Base-by-base conservation (phyloP, 2,113 vertebrate species). In the Cyphomyrus discorhynchus region DNA sequence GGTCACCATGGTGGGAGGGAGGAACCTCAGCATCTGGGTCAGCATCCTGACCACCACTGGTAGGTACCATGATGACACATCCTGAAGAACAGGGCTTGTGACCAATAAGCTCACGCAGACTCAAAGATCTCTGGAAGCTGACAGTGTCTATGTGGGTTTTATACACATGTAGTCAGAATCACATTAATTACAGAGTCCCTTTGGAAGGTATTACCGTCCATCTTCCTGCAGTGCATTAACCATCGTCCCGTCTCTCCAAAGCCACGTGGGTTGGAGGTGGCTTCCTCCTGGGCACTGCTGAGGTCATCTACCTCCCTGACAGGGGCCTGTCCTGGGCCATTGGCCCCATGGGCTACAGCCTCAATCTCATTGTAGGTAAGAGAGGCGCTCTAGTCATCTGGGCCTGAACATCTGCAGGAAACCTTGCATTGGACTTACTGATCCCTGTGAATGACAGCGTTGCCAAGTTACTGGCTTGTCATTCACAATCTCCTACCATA, bases 241-340 rank as follows among this genome's bases (percentile, higher is more conserved):
- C 27, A 27, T 9, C n/a, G 10, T 74, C 58, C 62, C 27, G 13
- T 31, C 86, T 56, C 86, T 11, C 92, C 53, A 56, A 92, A 97
- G 97, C 97, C 35, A 97, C 96, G 0, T 97, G 97, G 96, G 96
- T 97, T 50, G 97, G 97, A 90, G 97, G 97, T 92, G 96, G 96
- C 17, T 97, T 97, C 89, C 96, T 97, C 87, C 95, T 96, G 0
- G 96, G 96, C 31, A 97, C 95, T 7, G 96, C 97, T 90, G 97
- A 98, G 92, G 96, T 96, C 0, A 93, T 96, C 42, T 97, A 97
- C 90, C 94, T 96, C 91, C 97, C 97, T 42, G 96, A 95, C 1
- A 94, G 95, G 24, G 97, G 97, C 1, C 92, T 97, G 0, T 84
- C 96, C 39, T 98, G 97, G 97, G 95, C 96, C 45, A 95, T 97